Evolutionary conservation across 2,113 vertebrate genomes (phyloP).

Genomic region (Nycticryphes semicollaris): DNA sequence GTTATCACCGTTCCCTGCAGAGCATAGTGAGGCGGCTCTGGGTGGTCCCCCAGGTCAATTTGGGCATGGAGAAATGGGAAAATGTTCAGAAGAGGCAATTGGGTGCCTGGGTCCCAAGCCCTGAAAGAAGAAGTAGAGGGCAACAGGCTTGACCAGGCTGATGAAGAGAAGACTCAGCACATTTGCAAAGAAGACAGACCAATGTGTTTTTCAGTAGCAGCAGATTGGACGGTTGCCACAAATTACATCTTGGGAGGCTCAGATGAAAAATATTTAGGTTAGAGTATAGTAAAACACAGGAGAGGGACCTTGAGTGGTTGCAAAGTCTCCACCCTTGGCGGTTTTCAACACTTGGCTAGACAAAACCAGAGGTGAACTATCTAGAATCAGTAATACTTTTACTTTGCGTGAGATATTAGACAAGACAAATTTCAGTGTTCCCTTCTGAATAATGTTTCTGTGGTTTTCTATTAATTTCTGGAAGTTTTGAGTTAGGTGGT

Average conservation of each 20-base stretch:
- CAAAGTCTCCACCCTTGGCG: rapidly evolving
- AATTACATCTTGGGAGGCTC: neutral
- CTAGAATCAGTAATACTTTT: neutral
- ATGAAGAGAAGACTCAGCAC: neutral
- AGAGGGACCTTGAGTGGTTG: rapidly evolving
- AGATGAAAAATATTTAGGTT: neutral
- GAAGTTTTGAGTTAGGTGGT: neutral
- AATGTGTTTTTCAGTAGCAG: neutral
- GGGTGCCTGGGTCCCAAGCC: too few species aligned
- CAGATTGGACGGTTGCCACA: neutral
- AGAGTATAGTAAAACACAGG: neutral
- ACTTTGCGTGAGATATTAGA: neutral
- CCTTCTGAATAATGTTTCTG: neutral
- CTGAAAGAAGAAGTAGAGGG: neutral
- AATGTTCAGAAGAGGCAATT: neutral
- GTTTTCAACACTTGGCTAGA: neutral
- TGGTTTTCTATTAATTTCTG: neutral
- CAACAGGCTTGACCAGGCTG: neutral
- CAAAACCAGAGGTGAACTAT: neutral
- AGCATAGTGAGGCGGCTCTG: neutral
- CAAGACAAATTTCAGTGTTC: neutral
- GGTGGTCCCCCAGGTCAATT: neutral
- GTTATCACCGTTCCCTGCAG: neutral
- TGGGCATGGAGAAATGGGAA: neutral
- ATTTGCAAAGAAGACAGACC: neutral